Percentiles rank a stretch among this genome's conserved stretches.
Evolutionary conservation across 2,797 vertebrate species (phyloP).

Genomic region (Pseudopleuronectes americanus): DNA sequence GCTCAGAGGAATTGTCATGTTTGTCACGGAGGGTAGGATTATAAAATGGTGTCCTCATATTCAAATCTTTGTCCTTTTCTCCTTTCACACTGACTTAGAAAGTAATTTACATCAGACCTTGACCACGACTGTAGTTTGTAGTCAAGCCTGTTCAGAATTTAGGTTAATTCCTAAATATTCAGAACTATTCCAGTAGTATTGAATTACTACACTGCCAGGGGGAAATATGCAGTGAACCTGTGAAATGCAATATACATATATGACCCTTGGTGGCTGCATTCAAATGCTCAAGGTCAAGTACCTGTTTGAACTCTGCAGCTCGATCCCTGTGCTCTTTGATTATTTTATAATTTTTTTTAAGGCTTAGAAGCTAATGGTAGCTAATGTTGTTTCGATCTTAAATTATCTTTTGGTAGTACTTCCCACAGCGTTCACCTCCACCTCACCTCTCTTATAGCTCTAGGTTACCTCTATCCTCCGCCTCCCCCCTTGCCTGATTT

Average conservation of each 20-base stretch:
- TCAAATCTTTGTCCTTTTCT: constrained; percentile 22
- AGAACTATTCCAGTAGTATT: background rate
- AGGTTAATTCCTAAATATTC: background rate
- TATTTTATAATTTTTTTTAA: background rate
- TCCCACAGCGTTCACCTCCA: too few species aligned
- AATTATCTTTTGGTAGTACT: too few species aligned
- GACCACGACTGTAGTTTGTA: background rate
- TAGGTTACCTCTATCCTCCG: background rate
- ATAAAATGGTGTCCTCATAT: background rate
- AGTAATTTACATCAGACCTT: constrained; percentile 6
- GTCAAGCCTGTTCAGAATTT: background rate
- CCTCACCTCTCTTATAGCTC: too few species aligned
- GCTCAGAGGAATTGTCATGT: constrained; percentile 6
- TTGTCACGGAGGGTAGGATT: constrained; percentile 22
- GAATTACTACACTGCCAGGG: background rate
- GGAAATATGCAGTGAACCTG: constrained; percentile 3
- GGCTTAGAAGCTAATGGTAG: background rate
- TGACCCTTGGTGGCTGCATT: background rate
- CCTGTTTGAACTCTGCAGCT: background rate
- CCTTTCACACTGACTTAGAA: constrained; percentile 18
- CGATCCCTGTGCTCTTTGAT: background rate
- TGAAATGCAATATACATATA: constrained; percentile 1
- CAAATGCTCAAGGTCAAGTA: background rate
- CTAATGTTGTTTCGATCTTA: too few species aligned
- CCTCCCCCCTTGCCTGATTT: background rate